Evolutionary conservation across 2,888 invertebrate species (phyloP).

Genomic region (Pogonocherus hispidulus): DNA sequence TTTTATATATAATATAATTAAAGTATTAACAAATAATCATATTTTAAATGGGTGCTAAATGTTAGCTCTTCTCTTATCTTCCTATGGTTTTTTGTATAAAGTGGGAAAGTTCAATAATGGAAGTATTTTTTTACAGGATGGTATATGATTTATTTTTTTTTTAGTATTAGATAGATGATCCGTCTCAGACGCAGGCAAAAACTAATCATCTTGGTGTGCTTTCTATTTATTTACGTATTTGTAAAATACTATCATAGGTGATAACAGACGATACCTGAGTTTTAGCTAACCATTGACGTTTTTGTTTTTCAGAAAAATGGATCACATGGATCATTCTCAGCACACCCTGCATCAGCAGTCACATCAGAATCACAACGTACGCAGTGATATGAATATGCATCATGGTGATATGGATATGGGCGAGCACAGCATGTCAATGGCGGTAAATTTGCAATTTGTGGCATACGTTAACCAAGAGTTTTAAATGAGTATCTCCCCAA

Average conservation of each 20-base stretch:
- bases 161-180: conserved; percentile 6
- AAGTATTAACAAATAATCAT: too few relatives aligned
- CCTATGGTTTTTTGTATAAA: too few relatives aligned
- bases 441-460: conserved; percentile 39
- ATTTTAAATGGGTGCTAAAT: too few relatives aligned
- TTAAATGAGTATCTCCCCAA: too few relatives aligned
- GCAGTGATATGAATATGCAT: conserved; percentile 40
- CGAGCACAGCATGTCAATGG: conserved; percentile 39
- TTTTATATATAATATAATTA: too few relatives aligned
- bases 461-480: too few relatives aligned
- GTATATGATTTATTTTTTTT: too few relatives aligned
- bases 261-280: background rate
- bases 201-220: background rate
- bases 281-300: background rate
- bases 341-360: conserved; percentile 40
- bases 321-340: conserved; percentile 45
- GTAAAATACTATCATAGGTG: background rate
- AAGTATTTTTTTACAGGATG: too few relatives aligned
- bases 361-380: conserved; percentile 32
- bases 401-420: conserved; percentile 22
- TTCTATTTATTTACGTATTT: background rate
- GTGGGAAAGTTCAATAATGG: too few relatives aligned
- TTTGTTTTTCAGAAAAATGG: conserved; percentile 30
- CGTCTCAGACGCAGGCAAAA: background rate
- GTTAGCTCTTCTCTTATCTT: too few relatives aligned